These are phyloP conservation scores for Noctua fimbriata DNA, from an alignment of 2,888 invertebrate genomes.

Conservation along the genomic window DNA sequence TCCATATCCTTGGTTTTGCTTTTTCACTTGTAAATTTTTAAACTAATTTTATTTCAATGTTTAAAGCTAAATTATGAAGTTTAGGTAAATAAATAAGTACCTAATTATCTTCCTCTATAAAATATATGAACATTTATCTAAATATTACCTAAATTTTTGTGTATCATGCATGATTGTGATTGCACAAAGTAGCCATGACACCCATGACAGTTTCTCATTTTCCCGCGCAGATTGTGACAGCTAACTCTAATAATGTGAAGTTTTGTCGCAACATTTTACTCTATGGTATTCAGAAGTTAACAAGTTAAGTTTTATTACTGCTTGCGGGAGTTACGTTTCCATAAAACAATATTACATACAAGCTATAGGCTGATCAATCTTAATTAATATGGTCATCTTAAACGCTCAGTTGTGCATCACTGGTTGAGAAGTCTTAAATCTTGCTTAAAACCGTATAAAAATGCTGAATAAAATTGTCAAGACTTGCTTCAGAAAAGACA, in stretches of 20 bases:
- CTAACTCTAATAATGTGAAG: constrained; percentile 51
- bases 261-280: constrained; percentile 47
- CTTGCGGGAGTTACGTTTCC: not conserved
- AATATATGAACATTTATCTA: not conserved
- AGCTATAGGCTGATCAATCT: not conserved
- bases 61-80: not conserved
- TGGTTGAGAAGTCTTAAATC: not conserved
- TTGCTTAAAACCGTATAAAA: not conserved
- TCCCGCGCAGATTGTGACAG: constrained; percentile 64
- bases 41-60: not conserved
- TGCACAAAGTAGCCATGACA: constrained; percentile 46
- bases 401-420: not conserved
- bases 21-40: not conserved
- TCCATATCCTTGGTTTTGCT: not conserved
- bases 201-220: constrained; percentile 62
- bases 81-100: not conserved
- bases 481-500: not conserved
- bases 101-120: not conserved
- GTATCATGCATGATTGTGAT: constrained; percentile 24
- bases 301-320: not conserved
- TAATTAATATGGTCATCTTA: not conserved
- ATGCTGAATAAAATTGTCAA: not conserved
- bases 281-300: constrained; percentile 40
- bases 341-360: not conserved
- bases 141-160: constrained; percentile 15